Evolutionary conservation across 2,888 invertebrate species (phyloP).

Genomic region (Epirrhoe tristata): DNA sequence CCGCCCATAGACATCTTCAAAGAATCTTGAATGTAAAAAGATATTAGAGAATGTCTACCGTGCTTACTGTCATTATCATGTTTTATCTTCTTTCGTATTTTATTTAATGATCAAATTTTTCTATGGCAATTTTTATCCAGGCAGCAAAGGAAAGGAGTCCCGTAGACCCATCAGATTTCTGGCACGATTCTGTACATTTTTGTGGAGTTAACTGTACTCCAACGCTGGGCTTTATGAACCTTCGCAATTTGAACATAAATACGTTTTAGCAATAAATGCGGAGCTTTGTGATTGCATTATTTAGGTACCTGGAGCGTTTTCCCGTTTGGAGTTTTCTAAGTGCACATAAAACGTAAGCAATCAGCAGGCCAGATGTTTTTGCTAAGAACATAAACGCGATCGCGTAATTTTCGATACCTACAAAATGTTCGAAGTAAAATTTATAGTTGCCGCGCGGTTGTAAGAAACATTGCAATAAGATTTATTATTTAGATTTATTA

Average conservation of each 20-base stretch:
- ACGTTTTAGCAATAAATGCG: slow-evolving; percentile 63
- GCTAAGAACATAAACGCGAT: slow-evolving; percentile 74
- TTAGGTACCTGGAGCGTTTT: slow-evolving; percentile 63
- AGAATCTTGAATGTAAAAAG: too few species aligned
- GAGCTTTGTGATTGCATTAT: slow-evolving; percentile 68
- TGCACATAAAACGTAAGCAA: slow-evolving; percentile 81
- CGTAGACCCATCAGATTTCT: too few species aligned
- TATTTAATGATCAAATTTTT: too few species aligned
- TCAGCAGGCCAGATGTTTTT: slow-evolving; percentile 80
- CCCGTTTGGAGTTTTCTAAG: slow-evolving; percentile 65
- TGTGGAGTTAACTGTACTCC: background rate
- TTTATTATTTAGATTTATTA: background rate
- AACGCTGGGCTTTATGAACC: slow-evolving; percentile 40
- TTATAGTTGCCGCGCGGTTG: slow-evolving; percentile 50
- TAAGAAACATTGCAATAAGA: slow-evolving; percentile 11
- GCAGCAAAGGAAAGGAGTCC: too few species aligned
- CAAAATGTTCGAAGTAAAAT: slow-evolving; percentile 72
- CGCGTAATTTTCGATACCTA: slow-evolving; percentile 79
- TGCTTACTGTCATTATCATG: too few species aligned
- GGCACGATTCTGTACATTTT: background rate
- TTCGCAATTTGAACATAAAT: slow-evolving; percentile 57
- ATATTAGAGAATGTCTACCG: too few species aligned
- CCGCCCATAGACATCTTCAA: too few species aligned
- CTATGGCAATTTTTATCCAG: too few species aligned
- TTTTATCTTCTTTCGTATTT: too few species aligned